phyloP scores from a whole-genome alignment of 2,888 invertebrate species.

The Drosophila borealis region DNA sequence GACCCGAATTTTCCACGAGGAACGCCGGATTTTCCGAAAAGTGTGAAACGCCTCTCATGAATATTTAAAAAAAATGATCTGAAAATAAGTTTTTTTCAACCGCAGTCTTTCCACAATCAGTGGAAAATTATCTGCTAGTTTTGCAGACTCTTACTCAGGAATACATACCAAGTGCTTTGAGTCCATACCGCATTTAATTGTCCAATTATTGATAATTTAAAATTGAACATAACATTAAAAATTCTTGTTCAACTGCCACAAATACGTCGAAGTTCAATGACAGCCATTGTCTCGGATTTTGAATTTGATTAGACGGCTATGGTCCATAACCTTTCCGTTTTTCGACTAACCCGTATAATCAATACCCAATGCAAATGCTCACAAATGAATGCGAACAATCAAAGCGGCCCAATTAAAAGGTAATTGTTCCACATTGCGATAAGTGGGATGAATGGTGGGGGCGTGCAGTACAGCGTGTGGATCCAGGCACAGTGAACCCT shows the following conservation, averaged over 20 bases:
- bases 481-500: constrained; percentile 61
- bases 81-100: too few relatives aligned
- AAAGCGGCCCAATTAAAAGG: constrained; percentile 64
- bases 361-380: constrained; percentile 20
- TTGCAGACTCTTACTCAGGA: too few relatives aligned
- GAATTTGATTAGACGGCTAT: constrained; percentile 9
- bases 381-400: constrained; percentile 33
- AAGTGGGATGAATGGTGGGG: constrained; percentile 11
- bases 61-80: too few relatives aligned
- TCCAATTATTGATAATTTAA: constrained; percentile 1
- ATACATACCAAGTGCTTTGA: neutral
- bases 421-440: constrained; percentile 69
- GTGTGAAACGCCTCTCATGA: too few relatives aligned
- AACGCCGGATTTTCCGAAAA: too few relatives aligned
- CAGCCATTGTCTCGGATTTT: constrained; percentile 18
- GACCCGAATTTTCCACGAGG: too few relatives aligned
- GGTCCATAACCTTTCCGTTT: constrained; percentile 11
- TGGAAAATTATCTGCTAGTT: too few relatives aligned
- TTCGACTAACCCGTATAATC: constrained; percentile 38
- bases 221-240: constrained; percentile 2
- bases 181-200: neutral
- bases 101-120: too few relatives aligned
- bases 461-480: constrained; percentile 7
- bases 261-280: constrained; percentile 57
- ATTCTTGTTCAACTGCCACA: neutral